Conservation (phyloP, 2,797 vertebrate species). For the Pseudochirops corinnae region DNA sequence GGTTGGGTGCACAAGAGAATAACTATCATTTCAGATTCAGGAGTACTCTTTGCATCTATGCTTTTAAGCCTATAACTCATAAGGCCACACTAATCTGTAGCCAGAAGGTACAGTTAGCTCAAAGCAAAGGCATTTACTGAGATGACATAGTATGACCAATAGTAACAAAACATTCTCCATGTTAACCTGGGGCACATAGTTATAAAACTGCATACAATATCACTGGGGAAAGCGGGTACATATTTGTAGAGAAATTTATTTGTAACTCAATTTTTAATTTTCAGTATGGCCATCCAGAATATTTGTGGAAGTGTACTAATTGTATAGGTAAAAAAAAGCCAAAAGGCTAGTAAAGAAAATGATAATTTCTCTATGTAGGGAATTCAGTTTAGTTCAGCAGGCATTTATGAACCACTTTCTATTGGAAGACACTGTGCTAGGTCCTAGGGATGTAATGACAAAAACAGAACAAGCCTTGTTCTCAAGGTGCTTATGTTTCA, state of each 20-base stretch:
- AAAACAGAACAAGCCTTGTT: not conserved
- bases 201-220: not conserved
- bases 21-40: not conserved
- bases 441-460: not conserved
- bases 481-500: not conserved
- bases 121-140: not conserved
- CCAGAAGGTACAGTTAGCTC: not conserved
- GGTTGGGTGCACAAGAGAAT: not conserved
- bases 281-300: not conserved
- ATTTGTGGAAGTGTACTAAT: not conserved
- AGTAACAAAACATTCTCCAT: not conserved
- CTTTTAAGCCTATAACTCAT: not conserved
- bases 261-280: not conserved
- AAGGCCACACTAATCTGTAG: not conserved
- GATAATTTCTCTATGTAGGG: not conserved
- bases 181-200: not conserved
- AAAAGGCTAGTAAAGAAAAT: not conserved
- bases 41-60: not conserved
- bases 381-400: not conserved
- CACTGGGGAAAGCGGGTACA: not conserved
- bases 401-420: not conserved
- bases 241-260: not conserved
- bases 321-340: not conserved
- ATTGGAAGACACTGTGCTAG: not conserved
- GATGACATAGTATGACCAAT: not conserved